Evolutionary conservation across 2,888 invertebrate genomes (phyloP), one percentile per base, ranked within the genome.

Genomic region (Crematogaster levior): DNA sequence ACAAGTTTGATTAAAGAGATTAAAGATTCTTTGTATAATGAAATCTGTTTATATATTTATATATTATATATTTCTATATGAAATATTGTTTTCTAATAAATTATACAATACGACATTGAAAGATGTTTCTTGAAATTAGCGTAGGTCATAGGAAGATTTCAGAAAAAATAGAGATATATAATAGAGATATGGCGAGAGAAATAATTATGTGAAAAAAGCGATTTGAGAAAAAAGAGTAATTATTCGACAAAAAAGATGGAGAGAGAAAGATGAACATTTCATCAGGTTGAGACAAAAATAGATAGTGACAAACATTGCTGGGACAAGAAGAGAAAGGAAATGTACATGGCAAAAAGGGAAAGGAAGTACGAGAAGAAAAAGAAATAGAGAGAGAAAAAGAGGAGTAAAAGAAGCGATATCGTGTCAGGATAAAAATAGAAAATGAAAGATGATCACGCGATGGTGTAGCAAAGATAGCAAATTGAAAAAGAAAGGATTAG

Each of bases 361-460:
- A 75, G 24, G n/a, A 51, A 65, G 18, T 15, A 27, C 5, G 37
- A 63, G 34, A 37, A 30, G 24, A 63, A 40, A 34, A 12, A 40
- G 15, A 43, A 24, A 24, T 0, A 46, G 81, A 81, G 53, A 72
- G 63, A 70, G 10, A 66, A 53, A 79, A 48, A 53, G 51, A 53
- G 51, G 40, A n/a, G 40, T 1, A 34, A 24, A 27, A 58, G 7
- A 27, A 18, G n/a, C 40, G 53, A 46, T 60, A 61, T 27, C 34
- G 5, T 12, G 34, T 40, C 24, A 40, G 53, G 40, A 43, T 43
- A 77, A 81, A 81, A 81, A 81, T 81, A 61, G 30, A 61, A 73
- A 2, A 21, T 61, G 4, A 81, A 51, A 75, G 40, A 80, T 48
- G 12, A 12, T 60, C 10, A 27, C 18, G 43, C 18, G 53, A 15